These are phyloP conservation scores for Epinephelus coioides DNA, from an alignment of 2,797 vertebrate genomes.

Conservation along the genomic window DNA sequence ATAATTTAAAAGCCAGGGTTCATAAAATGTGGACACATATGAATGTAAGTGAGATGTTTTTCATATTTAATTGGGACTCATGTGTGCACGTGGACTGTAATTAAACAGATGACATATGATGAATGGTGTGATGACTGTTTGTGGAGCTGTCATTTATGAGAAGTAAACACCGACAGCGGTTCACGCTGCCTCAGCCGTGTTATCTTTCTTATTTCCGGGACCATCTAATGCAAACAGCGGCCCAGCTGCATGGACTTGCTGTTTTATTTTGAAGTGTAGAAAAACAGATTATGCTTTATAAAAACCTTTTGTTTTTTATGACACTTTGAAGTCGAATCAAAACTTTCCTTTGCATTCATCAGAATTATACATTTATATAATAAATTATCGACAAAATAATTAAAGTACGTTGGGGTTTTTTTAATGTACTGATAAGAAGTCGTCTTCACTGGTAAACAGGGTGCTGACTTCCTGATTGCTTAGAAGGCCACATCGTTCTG, in stretches of 20 bases:
- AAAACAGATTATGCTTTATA: neutral
- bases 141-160: neutral
- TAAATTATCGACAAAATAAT: constrained; percentile 8
- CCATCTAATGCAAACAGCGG: constrained; percentile 25
- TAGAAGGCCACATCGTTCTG: neutral
- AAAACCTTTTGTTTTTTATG: neutral
- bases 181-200: neutral
- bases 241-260: neutral
- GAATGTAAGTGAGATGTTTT: neutral
- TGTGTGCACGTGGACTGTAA: neutral
- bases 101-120: constrained; percentile 8
- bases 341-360: neutral
- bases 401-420: neutral
- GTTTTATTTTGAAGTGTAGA: neutral
- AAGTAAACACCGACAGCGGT: constrained; percentile 25
- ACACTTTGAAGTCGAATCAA: neutral
- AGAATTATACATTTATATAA: neutral
- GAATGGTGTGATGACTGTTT: neutral
- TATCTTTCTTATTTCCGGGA: neutral
- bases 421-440: neutral
- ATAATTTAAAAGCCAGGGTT: neutral
- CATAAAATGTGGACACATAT: neutral
- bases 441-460: neutral
- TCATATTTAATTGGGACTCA: neutral
- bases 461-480: neutral